These are phyloP conservation scores for Gallinago jamesoni DNA, from an alignment of 2,113 vertebrate genomes.

Conservation along the genomic window DNA sequence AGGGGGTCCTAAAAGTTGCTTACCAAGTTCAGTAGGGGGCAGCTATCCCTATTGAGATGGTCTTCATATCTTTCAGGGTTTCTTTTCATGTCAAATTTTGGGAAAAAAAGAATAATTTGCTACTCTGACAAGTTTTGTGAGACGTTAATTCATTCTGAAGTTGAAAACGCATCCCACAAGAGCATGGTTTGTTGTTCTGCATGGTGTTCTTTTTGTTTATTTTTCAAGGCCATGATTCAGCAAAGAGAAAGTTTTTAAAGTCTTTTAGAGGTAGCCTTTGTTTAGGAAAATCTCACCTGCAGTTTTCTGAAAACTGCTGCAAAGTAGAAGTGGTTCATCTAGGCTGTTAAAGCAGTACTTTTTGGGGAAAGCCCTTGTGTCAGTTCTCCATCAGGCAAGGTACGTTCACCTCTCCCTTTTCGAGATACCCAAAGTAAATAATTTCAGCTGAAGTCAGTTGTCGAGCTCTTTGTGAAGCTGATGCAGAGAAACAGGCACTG, in stretches of 20 bases:
- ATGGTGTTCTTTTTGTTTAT: background rate
- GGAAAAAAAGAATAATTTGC: background rate
- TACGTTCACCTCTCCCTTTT: background rate
- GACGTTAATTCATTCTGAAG: background rate
- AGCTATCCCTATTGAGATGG: background rate
- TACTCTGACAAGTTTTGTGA: background rate
- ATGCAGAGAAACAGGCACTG: background rate
- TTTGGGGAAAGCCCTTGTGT: background rate
- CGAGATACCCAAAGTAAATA: background rate
- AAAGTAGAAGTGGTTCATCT: background rate
- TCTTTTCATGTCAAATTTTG: background rate
- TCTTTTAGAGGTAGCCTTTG: background rate
- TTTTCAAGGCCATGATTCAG: background rate
- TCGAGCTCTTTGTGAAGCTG: background rate
- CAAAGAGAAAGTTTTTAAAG: background rate
- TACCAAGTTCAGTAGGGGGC: background rate
- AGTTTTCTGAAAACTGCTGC: fast-evolving
- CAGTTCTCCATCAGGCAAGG: fast-evolving
- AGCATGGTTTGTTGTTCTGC: background rate
- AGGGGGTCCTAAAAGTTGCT: background rate
- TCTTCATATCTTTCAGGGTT: background rate
- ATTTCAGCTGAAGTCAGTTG: background rate
- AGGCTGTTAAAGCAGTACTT: background rate
- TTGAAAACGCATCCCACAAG: background rate
- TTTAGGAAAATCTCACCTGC: background rate